Conservation (phyloP, 64 coral and sea anemone genomes). For the Pocillopora damicornis region DNA sequence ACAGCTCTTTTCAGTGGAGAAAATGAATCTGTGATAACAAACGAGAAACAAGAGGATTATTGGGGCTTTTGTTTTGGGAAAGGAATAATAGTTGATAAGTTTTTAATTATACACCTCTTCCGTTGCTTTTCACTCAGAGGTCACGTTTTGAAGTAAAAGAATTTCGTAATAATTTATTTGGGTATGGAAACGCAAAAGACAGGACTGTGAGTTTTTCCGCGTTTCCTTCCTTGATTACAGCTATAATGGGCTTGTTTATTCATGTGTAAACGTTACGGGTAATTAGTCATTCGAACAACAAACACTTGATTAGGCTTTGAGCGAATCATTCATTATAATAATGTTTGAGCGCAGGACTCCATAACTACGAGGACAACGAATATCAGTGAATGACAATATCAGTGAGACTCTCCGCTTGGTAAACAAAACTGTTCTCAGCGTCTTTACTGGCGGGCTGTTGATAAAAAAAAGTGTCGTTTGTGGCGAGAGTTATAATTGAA, state of each 20-base stretch:
- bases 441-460: too few species aligned
- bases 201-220: too few species aligned
- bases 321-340: not conserved
- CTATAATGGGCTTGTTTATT: not conserved
- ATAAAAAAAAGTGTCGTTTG: not conserved
- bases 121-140: not conserved
- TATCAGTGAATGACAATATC: not conserved
- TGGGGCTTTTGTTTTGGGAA: not conserved
- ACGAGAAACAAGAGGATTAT: not conserved
- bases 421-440: not conserved
- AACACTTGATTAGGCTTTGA: not conserved
- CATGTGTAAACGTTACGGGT: not conserved
- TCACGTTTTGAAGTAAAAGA: not conserved
- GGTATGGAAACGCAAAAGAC: not conserved
- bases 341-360: not conserved
- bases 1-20: not conserved
- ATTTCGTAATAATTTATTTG: not conserved
- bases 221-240: too few species aligned
- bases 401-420: not conserved
- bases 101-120: not conserved
- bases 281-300: not conserved
- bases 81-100: not conserved
- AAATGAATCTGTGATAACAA: not conserved
- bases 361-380: not conserved
- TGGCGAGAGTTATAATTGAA: not conserved